Evolutionary conservation across 37 sponge, comb jelly and placozoan species (phyloP).

Genomic region (Axinella damicornis): DNA sequence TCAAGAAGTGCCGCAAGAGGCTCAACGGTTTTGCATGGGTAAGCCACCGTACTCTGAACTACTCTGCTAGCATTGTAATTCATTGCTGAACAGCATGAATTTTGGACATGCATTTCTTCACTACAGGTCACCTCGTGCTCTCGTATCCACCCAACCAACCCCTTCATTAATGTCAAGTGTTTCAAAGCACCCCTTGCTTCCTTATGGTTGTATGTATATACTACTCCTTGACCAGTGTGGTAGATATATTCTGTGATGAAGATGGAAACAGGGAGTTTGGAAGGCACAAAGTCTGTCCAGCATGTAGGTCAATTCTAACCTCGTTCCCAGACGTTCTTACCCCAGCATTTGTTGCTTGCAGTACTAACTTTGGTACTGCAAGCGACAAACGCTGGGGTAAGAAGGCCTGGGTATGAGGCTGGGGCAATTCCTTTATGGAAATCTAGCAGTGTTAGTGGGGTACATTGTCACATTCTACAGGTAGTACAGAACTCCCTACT

Average conservation of each 20-base stretch:
- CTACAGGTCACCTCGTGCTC: constrained; percentile 87
- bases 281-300: constrained; percentile 75
- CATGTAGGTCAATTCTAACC: constrained; percentile 62
- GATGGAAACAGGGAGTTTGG: constrained; percentile 90
- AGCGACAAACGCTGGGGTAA: too few species aligned
- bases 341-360: too few species aligned
- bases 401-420: too few species aligned
- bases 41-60: not conserved
- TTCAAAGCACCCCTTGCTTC: too few species aligned
- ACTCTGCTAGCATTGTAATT: not conserved
- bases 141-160: too few species aligned
- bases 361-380: too few species aligned
- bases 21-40: constrained; percentile 87
- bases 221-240: not conserved
- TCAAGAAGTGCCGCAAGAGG: constrained; percentile 87
- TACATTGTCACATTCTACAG: constrained; percentile 32
- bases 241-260: constrained; percentile 95
- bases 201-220: not conserved
- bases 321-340: not conserved
- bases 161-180: too few species aligned
- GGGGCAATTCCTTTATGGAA: not conserved
- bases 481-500: constrained; percentile 78
- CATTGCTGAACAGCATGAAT: not conserved
- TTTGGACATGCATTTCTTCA: not conserved
- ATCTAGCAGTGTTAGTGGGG: too few species aligned